Evolutionary conservation across 2,888 invertebrate genomes (phyloP).

Genomic region (Rhingia campestris): DNA sequence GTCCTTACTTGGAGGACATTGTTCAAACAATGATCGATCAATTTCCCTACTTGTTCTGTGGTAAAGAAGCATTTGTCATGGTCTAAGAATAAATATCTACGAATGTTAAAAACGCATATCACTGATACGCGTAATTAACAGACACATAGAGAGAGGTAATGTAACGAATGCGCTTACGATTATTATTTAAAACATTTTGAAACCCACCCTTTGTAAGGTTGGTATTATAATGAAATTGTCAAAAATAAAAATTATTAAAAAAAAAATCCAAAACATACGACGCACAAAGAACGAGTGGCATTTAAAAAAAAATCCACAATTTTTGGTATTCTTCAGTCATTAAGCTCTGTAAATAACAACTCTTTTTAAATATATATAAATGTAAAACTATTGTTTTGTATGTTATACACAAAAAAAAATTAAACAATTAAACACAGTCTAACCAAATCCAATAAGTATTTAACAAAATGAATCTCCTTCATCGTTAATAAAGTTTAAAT

Average conservation of each 20-base stretch:
- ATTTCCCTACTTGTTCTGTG: constrained; percentile 96
- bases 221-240: constrained; percentile 42
- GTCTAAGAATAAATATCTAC: constrained; percentile 85
- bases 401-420: constrained; percentile 47
- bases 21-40: constrained; percentile 99
- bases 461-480: constrained; percentile 50
- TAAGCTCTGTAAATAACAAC: constrained; percentile 70
- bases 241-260: constrained; percentile 23
- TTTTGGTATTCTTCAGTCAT: constrained; percentile 50
- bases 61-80: constrained; percentile 97
- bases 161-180: constrained; percentile 63
- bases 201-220: constrained; percentile 57
- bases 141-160: constrained; percentile 12
- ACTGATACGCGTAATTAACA: constrained; percentile 30
- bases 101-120: constrained; percentile 19
- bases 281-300: constrained; percentile 67
- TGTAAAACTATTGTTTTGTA: constrained; percentile 64
- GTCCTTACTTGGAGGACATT: constrained; percentile 96
- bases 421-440: constrained; percentile 60
- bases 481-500: constrained; percentile 30
- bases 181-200: constrained; percentile 20
- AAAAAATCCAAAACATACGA: constrained; percentile 47
- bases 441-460: constrained; percentile 71
- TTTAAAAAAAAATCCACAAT: constrained; percentile 53
- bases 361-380: constrained; percentile 55